These are phyloP conservation scores for Leptopilina drosophilae DNA, from an alignment of 2,888 invertebrate species.

Conservation along the genomic window DNA sequence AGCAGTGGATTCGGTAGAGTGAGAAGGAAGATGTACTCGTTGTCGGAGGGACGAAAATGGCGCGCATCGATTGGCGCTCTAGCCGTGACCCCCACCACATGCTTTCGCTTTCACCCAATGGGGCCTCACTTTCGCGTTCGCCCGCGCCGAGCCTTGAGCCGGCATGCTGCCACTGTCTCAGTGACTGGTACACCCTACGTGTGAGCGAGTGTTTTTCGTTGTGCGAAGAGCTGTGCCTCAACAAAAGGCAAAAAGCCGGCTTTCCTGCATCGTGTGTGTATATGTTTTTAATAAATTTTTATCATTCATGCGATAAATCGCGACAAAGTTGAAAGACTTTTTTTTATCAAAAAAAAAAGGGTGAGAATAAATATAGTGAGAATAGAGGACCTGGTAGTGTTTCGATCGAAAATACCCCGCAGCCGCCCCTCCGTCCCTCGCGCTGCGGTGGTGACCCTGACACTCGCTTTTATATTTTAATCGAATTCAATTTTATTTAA, in stretches of 20 bases:
- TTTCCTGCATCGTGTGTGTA: constrained; percentile 9
- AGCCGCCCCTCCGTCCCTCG: constrained; percentile 46
- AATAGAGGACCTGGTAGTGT: constrained; percentile 42
- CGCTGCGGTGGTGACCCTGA: constrained; percentile 68
- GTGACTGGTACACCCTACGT: constrained; percentile 70
- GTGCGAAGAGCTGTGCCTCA: constrained; percentile 28
- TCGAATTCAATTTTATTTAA: constrained; percentile 12
- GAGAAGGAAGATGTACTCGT: constrained; percentile 49
- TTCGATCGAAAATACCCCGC: constrained; percentile 31
- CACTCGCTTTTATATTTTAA: constrained; percentile 56
- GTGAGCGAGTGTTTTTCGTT: constrained; percentile 61
- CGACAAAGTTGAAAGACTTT: neutral
- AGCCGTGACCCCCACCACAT: constrained; percentile 76
- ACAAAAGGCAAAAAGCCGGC: constrained; percentile 48
- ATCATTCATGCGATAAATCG: neutral
- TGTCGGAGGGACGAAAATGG: constrained; percentile 59
- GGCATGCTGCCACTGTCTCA: constrained; percentile 66
- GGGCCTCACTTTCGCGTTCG: constrained; percentile 77
- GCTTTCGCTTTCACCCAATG: constrained; percentile 77
- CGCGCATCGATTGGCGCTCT: constrained; percentile 76
- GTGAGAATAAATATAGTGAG: constrained; percentile 22
- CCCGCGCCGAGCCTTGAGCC: constrained; percentile 69
- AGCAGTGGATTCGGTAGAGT: constrained; percentile 43
- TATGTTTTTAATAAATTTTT: constrained; percentile 18
- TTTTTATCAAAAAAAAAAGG: neutral